A percentile compares a stretch with the other conserved stretches of the same genome.
phyloP scores from a whole-genome alignment of 2,797 vertebrate genomes.

The Sebastes diaconus region DNA sequence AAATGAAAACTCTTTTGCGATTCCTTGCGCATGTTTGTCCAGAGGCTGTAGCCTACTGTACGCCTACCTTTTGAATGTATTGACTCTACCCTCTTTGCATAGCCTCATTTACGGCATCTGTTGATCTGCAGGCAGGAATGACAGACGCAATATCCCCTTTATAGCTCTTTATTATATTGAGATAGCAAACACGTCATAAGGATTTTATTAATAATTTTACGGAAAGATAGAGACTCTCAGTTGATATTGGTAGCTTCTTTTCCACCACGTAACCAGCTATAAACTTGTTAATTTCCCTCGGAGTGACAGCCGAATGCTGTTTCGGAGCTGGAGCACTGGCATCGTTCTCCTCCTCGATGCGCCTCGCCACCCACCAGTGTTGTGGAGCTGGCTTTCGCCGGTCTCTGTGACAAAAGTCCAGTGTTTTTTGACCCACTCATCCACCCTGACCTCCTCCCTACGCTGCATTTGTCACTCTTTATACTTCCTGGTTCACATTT shows the following conservation, averaged over 20 bases:
- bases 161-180: background rate
- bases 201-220: background rate
- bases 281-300: too few species aligned
- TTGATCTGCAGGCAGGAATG: background rate
- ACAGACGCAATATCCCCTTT: background rate
- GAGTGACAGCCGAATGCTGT: background rate
- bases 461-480: too few species aligned
- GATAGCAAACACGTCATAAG: background rate
- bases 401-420: too few species aligned
- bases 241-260: background rate
- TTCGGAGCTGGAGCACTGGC: background rate
- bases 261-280: background rate
- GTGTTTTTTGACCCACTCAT: too few species aligned
- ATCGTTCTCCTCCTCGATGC: too few species aligned
- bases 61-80: background rate
- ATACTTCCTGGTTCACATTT: too few species aligned
- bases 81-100: background rate
- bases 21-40: background rate
- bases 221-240: background rate
- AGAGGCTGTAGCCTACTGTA: background rate
- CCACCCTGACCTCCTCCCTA: too few species aligned
- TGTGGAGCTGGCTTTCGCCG: background rate
- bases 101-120: background rate
- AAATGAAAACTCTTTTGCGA: background rate
- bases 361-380: background rate